phyloP scores from a whole-genome alignment of 1,140 invertebrate species.

The Drosophila kikkawai region DNA sequence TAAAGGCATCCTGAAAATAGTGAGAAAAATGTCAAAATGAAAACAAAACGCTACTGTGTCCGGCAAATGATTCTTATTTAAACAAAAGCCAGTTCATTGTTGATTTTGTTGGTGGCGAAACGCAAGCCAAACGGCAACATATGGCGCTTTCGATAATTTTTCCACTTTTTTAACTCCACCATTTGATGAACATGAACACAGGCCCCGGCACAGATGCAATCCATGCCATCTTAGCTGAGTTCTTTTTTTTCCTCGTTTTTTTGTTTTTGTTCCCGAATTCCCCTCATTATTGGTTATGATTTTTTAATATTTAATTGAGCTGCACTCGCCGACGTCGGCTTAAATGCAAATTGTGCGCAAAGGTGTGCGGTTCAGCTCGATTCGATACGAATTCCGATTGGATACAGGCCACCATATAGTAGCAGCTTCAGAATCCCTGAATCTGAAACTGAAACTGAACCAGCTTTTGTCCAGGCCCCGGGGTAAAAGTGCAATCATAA shows the following conservation, averaged over 20 bases:
- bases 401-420: slow-evolving; percentile 8
- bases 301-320: slow-evolving; percentile 84
- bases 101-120: slow-evolving; percentile 79
- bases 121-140: slow-evolving; percentile 66
- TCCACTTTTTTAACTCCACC: slow-evolving; percentile 26
- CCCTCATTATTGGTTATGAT: slow-evolving; percentile 67
- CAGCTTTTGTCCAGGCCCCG: slow-evolving; percentile 19
- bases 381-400: slow-evolving; percentile 19
- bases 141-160: slow-evolving; percentile 68
- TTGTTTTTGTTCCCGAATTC: slow-evolving; percentile 12
- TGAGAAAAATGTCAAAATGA: slow-evolving; percentile 40
- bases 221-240: slow-evolving; percentile 60
- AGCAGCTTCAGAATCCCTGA: not conserved
- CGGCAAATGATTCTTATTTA: slow-evolving; percentile 64
- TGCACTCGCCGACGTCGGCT: slow-evolving; percentile 56
- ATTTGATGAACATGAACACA: slow-evolving; percentile 44
- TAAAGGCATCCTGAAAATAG: slow-evolving; percentile 44
- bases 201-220: slow-evolving; percentile 22
- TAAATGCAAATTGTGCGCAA: slow-evolving; percentile 76
- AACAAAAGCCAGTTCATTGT: slow-evolving; percentile 61
- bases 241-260: not conserved
- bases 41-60: slow-evolving; percentile 53
- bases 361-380: slow-evolving; percentile 67
- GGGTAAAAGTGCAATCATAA: slow-evolving; percentile 51
- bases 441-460: not conserved